Percentiles rank a stretch among this genome's conserved stretches.
phyloP scores from a whole-genome alignment of 2,888 invertebrate species.

The Drosophila kuntzei region DNA sequence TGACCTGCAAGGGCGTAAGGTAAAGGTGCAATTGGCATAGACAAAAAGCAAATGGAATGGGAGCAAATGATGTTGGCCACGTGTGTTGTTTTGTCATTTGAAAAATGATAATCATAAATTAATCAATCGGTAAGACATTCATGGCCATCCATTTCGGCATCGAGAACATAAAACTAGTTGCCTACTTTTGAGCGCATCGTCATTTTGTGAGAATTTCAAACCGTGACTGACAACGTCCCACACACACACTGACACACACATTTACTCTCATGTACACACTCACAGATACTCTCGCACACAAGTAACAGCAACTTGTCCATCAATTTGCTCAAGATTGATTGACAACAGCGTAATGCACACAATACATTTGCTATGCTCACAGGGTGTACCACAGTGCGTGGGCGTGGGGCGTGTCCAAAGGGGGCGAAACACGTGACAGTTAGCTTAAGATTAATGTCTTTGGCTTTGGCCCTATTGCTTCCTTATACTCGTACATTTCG shows the following conservation, averaged over 20 bases:
- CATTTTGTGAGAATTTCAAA: constrained; percentile 25
- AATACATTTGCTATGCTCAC: constrained; percentile 65
- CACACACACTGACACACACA: constrained; percentile 19
- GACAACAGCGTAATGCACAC: constrained; percentile 78
- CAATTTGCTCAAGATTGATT: constrained; percentile 81
- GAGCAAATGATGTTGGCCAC: constrained; percentile 13
- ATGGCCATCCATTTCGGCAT: constrained; percentile 2
- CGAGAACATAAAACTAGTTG: constrained; percentile 49
- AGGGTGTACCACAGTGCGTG: constrained; percentile 13
- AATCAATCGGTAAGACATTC: constrained; percentile 41
- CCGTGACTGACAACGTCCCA: constrained; percentile 20
- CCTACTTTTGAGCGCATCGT: constrained; percentile 55
- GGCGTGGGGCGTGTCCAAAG: constrained; percentile 20
- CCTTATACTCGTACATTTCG: constrained; percentile 56
- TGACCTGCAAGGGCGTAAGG: constrained; percentile 87
- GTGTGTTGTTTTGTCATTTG: constrained; percentile 30
- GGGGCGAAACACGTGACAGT: constrained; percentile 64
- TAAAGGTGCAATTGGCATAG: constrained; percentile 38
- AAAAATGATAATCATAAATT: constrained; percentile 66
- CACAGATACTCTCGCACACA: constrained; percentile 11
- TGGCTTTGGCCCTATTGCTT: constrained; percentile 60
- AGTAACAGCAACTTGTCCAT: constrained; percentile 79
- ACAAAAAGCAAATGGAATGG: constrained; percentile 10
- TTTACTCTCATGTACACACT: constrained; percentile 8
- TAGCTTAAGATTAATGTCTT: constrained; percentile 74